Evolutionary conservation across 2,888 invertebrate genomes (phyloP), one percentile per base, ranked within the genome.

Genomic region (Aethes cnicana): DNA sequence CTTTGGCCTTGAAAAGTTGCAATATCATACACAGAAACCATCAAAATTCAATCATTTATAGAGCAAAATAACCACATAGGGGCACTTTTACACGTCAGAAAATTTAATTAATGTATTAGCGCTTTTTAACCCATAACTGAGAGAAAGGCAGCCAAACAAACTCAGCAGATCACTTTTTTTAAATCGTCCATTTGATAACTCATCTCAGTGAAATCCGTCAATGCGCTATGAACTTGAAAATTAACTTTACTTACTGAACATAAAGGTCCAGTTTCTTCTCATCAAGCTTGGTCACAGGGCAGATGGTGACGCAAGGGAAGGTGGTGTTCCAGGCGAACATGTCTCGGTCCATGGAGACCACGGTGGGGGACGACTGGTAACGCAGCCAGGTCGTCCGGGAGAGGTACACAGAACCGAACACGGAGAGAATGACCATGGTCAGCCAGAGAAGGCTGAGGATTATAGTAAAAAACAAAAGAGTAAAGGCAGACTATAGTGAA

Each of bases 311-410:
- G 21, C 92, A 88, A 0, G 94, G 95, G 61, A 94, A 94, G 1
- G 92, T 92, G 1, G 95, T 93, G 63, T 93, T 93, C 94, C 94
- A 94, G 0, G 92, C 91, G 57, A 92, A 92, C 84, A 93, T 92
- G 69, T 94, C 93, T 1, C 94, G 85, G 72, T 94, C 94, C 93
- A 94, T 94, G 12, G 94, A 93, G 21, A 94, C 92, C 3, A 94
- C 94, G 30, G 93, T 93, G 1, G 94, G 94, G 4, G 93, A 94
- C 30, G 92, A 92, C 73, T 92, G 92, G 70, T 93, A 94, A 17
- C 94, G 90, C 4, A 78, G 74, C 91, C 94, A 92, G 4, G 93
- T 94, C 33, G 91, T 81, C 53, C 81, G 77, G 16, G 94, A 93
- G 26, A 93, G 77, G 60, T 85, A 90, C 12, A 91, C 69, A 5